These are phyloP conservation scores for Sinelater perroti DNA, from an alignment of 2,888 invertebrate genomes.

Conservation along the genomic window DNA sequence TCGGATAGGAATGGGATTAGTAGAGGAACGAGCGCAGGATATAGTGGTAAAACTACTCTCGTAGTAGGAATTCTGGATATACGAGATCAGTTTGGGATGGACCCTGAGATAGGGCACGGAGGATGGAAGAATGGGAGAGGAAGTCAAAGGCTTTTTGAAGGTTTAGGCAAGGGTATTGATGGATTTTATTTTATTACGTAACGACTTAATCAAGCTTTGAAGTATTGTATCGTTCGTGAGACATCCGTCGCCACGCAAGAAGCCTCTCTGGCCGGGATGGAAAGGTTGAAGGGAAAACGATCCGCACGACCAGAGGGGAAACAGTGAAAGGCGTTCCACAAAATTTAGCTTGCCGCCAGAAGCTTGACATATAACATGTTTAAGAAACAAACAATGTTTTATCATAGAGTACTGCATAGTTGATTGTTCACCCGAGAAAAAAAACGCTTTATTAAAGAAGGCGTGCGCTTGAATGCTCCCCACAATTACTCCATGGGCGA, in stretches of 20 bases:
- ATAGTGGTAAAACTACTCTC: background rate
- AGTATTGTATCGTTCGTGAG: background rate
- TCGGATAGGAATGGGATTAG: no score
- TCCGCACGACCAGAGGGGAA: conserved; percentile 22
- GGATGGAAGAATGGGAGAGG: conserved; percentile 43
- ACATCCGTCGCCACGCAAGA: conserved; percentile 8
- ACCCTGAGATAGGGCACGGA: conserved; percentile 45
- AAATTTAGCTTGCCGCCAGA: no score
- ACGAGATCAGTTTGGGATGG: background rate
- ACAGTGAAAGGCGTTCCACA: no score
- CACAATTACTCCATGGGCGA: no score
- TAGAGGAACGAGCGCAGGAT: background rate
- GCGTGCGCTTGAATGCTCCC: no score
- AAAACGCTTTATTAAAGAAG: no score
- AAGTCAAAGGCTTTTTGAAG: conserved; percentile 60
- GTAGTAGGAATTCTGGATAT: background rate
- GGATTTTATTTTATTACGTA: background rate
- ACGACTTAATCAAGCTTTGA: background rate
- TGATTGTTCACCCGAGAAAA: no score
- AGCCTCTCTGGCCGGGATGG: conserved; percentile 32
- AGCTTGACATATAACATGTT: no score
- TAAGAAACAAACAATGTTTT: no score
- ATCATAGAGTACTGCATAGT: no score
- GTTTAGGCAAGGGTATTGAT: conserved; percentile 48
- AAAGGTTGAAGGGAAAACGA: conserved; percentile 23